These are phyloP conservation scores for Willisornis vidua DNA, from an alignment of 2,113 vertebrate genomes.

Conservation along the genomic window DNA sequence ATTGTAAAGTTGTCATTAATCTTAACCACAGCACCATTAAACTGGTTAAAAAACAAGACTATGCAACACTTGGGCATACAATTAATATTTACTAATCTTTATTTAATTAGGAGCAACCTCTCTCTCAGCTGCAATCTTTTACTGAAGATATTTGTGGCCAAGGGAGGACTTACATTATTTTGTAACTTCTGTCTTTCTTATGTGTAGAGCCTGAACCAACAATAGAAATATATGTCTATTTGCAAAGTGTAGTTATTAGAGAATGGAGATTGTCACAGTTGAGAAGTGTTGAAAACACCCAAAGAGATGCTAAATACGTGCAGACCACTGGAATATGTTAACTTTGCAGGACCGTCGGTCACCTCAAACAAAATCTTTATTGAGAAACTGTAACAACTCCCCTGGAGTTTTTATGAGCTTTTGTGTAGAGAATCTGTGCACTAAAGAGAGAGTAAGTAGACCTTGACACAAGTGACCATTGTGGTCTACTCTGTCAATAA, in stretches of 20 bases:
- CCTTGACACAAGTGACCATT: background rate
- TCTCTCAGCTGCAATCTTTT: background rate
- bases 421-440: background rate
- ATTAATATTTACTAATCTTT: background rate
- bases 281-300: background rate
- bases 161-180: background rate
- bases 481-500: background rate
- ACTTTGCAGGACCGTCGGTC: background rate
- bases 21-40: constrained; percentile 5
- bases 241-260: background rate
- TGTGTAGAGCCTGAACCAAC: background rate
- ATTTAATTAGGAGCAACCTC: background rate
- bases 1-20: constrained; percentile 16
- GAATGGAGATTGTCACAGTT: background rate
- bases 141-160: background rate
- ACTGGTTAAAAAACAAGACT: background rate
- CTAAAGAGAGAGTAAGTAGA: background rate
- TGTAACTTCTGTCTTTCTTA: background rate
- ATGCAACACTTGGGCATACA: background rate
- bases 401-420: background rate
- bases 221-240: background rate
- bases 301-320: background rate
- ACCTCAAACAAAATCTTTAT: background rate
- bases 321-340: background rate
- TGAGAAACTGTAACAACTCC: background rate